Evolutionary conservation across 2,113 vertebrate species (phyloP), one percentile per base, ranked within the genome.

Genomic region (Rhinopomastus cyanomelas): DNA sequence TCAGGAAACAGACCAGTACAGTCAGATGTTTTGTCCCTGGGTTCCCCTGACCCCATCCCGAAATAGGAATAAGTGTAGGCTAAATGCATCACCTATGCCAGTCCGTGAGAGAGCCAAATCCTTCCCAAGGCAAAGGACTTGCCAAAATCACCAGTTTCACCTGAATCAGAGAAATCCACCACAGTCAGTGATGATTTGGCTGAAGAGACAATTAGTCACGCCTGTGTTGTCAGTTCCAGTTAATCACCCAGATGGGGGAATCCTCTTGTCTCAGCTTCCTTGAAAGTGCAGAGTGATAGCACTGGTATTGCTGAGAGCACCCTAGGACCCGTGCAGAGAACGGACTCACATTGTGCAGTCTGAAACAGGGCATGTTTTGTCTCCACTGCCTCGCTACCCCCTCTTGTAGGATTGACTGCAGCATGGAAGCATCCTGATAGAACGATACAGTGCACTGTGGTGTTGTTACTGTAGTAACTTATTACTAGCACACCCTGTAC

Each of bases 181-280:
- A 42, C 10, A 32, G 37, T 68, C 81, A 55, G n/a, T 81, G 86
- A 52, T 42, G 56, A 88, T 48, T 88, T 88, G 89, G 23, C 79
- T 90, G 85, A 84, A 89, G 55, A 84, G 89, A 77, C 68, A 88
- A 39, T 42, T 66, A 92, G 81, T 68, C 61, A 84, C 25, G 92
- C 90, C 73, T 94, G 73, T 93, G 92, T 96, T 97, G 95, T 95
- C 74, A 93, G 69, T 91, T 19, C 62, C 68, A 88, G 96, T 76
- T 88, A 94, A 85, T 62, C 89, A 73, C 75, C 90, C 93, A 91
- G 84, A 78, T 92, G 88, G 86, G 87, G 92, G 82, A 88, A 91
- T 8, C 10, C 68, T 89, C 82, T 80, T 69, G 39, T 64, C 76
- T 95, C 93, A 34, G 66, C 93, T 95, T 96, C 87, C 94, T 92